Conservation (phyloP, 2,888 invertebrate genomes). For the Scelioninae gen. 2 region DNA sequence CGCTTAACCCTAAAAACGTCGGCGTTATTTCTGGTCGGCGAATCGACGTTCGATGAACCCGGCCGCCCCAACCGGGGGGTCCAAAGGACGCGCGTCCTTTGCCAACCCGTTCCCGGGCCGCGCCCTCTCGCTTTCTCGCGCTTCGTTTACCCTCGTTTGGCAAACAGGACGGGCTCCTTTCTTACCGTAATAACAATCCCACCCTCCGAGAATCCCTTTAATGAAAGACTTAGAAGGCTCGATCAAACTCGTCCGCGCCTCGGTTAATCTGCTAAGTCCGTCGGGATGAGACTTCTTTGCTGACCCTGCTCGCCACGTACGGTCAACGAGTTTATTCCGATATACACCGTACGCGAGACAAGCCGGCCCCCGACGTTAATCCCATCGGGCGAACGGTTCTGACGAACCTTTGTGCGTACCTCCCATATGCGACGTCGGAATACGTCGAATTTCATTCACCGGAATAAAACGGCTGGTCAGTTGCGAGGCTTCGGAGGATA, state of each 20-base stretch:
- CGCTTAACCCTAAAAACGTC: too few species aligned
- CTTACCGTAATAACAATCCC: conserved; percentile 73
- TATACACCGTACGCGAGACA: conserved; percentile 56
- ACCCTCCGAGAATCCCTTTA: conserved; percentile 68
- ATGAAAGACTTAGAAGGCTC: conserved; percentile 75
- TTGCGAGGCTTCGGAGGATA: too few species aligned
- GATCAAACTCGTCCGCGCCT: conserved; percentile 73
- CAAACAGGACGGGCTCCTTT: conserved; percentile 71
- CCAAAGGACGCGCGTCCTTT: conserved; percentile 37
- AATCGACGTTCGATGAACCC: too few species aligned
- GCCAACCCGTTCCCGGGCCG: conserved; percentile 60
- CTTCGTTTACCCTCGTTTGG: conserved; percentile 69
- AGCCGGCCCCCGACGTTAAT: conserved; percentile 65
- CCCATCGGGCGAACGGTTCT: conserved; percentile 67
- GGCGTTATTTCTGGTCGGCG: too few species aligned
- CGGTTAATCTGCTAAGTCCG: conserved; percentile 73
- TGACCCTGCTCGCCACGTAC: conserved; percentile 57
- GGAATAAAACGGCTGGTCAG: conserved; percentile 34
- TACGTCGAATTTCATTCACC: conserved; percentile 52
- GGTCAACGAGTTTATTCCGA: conserved; percentile 62
- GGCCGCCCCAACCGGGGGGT: too few species aligned
- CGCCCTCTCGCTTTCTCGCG: conserved; percentile 67
- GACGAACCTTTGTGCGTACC: conserved; percentile 65
- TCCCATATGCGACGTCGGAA: conserved; percentile 46
- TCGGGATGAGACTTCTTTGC: conserved; percentile 66